These are phyloP conservation scores for Papilio dardanus DNA, from an alignment of 1,140 invertebrate genomes.

Conservation along the genomic window DNA sequence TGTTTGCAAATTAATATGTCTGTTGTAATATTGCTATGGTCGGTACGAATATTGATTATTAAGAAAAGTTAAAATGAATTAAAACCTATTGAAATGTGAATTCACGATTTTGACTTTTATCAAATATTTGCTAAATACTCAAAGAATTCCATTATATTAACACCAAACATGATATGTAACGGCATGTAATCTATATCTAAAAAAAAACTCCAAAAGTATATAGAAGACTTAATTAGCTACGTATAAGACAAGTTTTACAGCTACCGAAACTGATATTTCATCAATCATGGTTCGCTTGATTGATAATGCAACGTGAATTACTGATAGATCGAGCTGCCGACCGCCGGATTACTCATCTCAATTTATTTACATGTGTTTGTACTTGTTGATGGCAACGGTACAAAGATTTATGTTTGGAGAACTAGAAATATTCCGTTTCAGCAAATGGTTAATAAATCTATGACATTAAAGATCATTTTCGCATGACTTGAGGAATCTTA, in stretches of 20 bases:
- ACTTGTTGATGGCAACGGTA: constrained; percentile 77
- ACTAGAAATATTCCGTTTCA: constrained; percentile 21
- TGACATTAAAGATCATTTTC: neutral
- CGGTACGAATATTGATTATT: no score
- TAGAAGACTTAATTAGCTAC: constrained; percentile 76
- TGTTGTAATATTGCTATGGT: no score
- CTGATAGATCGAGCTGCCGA: constrained; percentile 69
- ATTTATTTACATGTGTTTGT: constrained; percentile 80
- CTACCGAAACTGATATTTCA: constrained; percentile 77
- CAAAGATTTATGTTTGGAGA: constrained; percentile 52
- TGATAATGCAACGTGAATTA: constrained; percentile 80
- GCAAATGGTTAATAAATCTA: constrained; percentile 21
- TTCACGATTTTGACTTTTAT: no score
- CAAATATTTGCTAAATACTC: no score
- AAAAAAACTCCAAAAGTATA: constrained; percentile 43
- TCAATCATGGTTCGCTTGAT: constrained; percentile 78
- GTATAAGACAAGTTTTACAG: constrained; percentile 72
- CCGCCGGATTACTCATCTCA: constrained; percentile 68
- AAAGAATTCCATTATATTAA: no score
- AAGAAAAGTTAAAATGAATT: no score
- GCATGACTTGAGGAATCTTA: neutral
- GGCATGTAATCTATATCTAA: constrained; percentile 21
- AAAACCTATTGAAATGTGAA: no score
- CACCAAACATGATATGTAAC: neutral
- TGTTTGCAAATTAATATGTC: no score